Percentiles rank a stretch among this genome's conserved stretches.
Conservation (phyloP, 1,140 invertebrate genomes). For the Listronotus bonariensis region DNA sequence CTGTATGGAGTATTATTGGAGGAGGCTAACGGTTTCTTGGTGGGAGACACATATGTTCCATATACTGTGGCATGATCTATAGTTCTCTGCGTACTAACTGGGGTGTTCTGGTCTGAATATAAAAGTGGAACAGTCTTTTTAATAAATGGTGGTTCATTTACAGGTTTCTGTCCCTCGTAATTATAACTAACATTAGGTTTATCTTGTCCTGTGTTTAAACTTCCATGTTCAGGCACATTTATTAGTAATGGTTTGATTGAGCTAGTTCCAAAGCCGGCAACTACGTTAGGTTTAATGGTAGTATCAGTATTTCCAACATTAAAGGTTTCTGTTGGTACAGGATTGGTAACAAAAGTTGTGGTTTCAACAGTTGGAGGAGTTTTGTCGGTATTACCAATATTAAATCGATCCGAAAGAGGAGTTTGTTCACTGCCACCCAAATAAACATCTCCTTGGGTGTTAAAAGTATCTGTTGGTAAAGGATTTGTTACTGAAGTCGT, state of each 20-base stretch:
- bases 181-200: background rate
- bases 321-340: constrained; percentile 29
- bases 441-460: background rate
- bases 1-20: constrained; percentile 14
- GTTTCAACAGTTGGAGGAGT: constrained; percentile 13
- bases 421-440: too few relatives aligned
- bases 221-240: constrained; percentile 22
- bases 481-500: constrained; percentile 10
- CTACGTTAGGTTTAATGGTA: constrained; percentile 20
- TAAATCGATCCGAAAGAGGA: background rate
- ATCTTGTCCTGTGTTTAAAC: constrained; percentile 16
- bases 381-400: constrained; percentile 14
- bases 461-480: constrained; percentile 22
- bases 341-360: constrained; percentile 21
- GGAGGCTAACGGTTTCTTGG: background rate
- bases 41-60: constrained; percentile 34
- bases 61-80: constrained; percentile 39
- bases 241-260: constrained; percentile 8
- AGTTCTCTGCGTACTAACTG: constrained; percentile 24
- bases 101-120: background rate
- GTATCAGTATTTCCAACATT: constrained; percentile 36
- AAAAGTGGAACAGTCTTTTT: constrained; percentile 28
- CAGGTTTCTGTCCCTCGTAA: constrained; percentile 6
- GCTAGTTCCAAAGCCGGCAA: constrained; percentile 8
- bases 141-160: constrained; percentile 33